A percentile compares a stretch with the other conserved stretches of the same genome.
phyloP scores from a whole-genome alignment of 2,113 vertebrate species.

The Pelmatolapia mariae region DNA sequence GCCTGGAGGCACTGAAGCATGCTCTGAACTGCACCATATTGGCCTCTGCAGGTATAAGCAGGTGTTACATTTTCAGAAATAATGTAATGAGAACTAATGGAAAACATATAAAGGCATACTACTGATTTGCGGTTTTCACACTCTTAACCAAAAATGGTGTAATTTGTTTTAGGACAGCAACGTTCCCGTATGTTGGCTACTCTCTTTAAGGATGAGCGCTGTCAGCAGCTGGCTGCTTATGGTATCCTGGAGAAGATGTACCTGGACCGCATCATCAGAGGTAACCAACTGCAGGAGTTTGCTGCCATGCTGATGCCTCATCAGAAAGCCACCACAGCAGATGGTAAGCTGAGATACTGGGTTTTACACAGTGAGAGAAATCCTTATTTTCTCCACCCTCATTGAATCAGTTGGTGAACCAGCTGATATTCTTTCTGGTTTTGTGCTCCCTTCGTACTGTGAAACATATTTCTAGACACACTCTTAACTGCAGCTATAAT shows the following conservation, averaged over 20 bases:
- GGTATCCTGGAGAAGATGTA: constrained; percentile 99
- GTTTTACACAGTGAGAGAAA: neutral
- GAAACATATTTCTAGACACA: neutral
- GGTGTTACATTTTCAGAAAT: neutral
- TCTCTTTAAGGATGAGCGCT: constrained; percentile 97
- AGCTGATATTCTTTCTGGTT: neutral
- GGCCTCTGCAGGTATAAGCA: constrained; percentile 89
- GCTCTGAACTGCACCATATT: constrained; percentile 97
- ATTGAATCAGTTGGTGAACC: neutral
- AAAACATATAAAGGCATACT: neutral
- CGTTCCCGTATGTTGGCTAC: constrained; percentile 97
- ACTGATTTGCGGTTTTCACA: neutral
- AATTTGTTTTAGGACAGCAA: constrained; percentile 81
- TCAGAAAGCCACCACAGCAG: constrained; percentile 96
- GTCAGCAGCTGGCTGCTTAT: constrained; percentile 95
- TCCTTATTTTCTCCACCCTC: neutral
- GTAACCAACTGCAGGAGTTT: constrained; percentile 96
- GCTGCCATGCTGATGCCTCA: constrained; percentile 98
- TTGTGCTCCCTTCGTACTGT: neutral
- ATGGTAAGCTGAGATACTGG: constrained; percentile 70
- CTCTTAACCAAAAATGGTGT: neutral
- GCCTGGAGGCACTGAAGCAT: constrained; percentile 93
- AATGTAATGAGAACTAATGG: neutral
- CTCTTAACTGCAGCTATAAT: neutral
- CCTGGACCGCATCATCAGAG: constrained; percentile 94